Evolutionary conservation across 1,140 invertebrate species (phyloP).

Genomic region (Macrocentrus cingulum): DNA sequence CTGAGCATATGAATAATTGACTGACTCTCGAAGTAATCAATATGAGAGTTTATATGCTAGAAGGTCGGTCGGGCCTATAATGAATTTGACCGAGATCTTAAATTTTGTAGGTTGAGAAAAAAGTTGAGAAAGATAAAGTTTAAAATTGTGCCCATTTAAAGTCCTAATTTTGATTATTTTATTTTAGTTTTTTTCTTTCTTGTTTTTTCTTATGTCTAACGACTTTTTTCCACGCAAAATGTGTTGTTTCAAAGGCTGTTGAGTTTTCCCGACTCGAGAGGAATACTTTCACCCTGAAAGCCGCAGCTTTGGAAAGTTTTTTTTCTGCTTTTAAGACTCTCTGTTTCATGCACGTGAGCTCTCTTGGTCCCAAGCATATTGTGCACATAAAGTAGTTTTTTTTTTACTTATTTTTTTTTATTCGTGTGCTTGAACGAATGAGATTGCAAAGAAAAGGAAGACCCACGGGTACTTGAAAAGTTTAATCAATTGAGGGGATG

Average conservation of each 20-base stretch:
- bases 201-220: background rate
- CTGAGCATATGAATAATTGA: constrained; percentile 15
- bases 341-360: background rate
- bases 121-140: background rate
- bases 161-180: background rate
- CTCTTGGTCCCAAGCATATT: constrained; percentile 9
- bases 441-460: background rate
- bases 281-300: background rate
- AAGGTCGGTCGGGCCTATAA: background rate
- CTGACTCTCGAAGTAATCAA: constrained; percentile 15
- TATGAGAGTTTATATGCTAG: constrained; percentile 7
- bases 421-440: background rate
- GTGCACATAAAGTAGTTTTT: constrained; percentile 19
- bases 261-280: background rate
- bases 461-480: no score
- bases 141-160: background rate
- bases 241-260: background rate
- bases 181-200: background rate
- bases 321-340: background rate
- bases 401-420: background rate
- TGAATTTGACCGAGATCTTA: background rate
- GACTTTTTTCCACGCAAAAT: background rate
- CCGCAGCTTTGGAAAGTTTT: background rate
- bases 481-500: no score
- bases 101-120: background rate